Conservation (phyloP, 64 coral and sea anemone genomes). For the Stylophora pistillata region DNA sequence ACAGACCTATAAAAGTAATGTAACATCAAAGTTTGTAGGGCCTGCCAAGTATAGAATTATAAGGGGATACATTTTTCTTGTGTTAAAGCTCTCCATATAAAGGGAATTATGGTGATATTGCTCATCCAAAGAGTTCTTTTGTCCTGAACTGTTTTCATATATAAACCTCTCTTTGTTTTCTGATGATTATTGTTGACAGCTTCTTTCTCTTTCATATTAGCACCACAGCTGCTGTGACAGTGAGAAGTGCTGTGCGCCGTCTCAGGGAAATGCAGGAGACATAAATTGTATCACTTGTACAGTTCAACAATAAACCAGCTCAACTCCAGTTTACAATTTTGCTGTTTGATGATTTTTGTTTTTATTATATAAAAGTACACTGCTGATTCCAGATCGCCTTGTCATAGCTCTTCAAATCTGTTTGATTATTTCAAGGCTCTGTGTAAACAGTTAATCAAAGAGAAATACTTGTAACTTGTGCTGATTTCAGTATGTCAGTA, state of each 20-base stretch:
- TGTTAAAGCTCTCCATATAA: too few relatives aligned
- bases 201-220: conserved; percentile 53
- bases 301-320: conserved; percentile 27
- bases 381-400: too few relatives aligned
- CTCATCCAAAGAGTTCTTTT: not conserved
- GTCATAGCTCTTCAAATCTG: too few relatives aligned
- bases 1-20: too few relatives aligned
- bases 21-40: too few relatives aligned
- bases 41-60: too few relatives aligned
- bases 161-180: not conserved
- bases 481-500: too few relatives aligned
- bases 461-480: not conserved
- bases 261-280: conserved; percentile 95
- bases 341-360: not conserved
- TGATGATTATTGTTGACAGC: not conserved
- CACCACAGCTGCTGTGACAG: conserved; percentile 93
- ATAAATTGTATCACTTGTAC: conserved; percentile 56
- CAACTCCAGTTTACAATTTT: not conserved
- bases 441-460: not conserved
- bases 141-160: not conserved
- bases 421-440: not conserved
- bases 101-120: too few relatives aligned
- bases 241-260: conserved; percentile 97
- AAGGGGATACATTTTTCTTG: too few relatives aligned
- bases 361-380: too few relatives aligned